Base-by-base conservation (phyloP, 1,140 invertebrate species). In the Cydia pomonella region DNA sequence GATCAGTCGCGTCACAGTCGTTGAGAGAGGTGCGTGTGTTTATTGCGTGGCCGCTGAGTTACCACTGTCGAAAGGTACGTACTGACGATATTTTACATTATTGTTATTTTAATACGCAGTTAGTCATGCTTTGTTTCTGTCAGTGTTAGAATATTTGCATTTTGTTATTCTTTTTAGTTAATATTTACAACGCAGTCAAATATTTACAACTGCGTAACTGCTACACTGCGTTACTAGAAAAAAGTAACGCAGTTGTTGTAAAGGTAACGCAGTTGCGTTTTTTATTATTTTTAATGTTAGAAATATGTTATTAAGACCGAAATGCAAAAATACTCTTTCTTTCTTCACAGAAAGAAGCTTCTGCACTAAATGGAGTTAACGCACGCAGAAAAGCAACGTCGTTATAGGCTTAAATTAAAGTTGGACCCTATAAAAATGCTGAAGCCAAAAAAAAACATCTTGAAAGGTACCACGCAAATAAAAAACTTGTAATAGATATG, bases 1-100 rank as follows among this genome's bases (percentile, higher is more conserved):
- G 53, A 62, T 62, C 53, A 62, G 53, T 62, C 53, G 53, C 53
- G 21, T 62, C 53, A 62, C 44, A 47, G 44, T 47, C 44, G 71
- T 47, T n/a, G 23, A 72, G 41, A n/a, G 71, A 72, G 71, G 71
- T 72, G 71, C 71, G 71, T 72, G 71, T 41, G 71, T 72, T 41
- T 41, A 72, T 72, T 44, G 13, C 16, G 69, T 38, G 38, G 38
- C 33, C 38, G n/a, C 69, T 72, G 38, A 72, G 69, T 72, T 72
- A 72, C 29, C 9, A 5, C 69, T 72, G 29, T 23, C 29, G 38
- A 72, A 72, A 38, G 38, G 16, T 72, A 16, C 6, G 16, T 72
- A 41, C 29, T 41, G 29, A 38, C 38, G 13, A 38, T 72, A 41
- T 72, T 72, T 72, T n/a, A 18, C 16, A 41, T 72, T 72, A 23